Percentiles rank a stretch among this genome's conserved stretches.
Conservation (phyloP, 2,113 vertebrate species). For the Tyrannus savana region DNA sequence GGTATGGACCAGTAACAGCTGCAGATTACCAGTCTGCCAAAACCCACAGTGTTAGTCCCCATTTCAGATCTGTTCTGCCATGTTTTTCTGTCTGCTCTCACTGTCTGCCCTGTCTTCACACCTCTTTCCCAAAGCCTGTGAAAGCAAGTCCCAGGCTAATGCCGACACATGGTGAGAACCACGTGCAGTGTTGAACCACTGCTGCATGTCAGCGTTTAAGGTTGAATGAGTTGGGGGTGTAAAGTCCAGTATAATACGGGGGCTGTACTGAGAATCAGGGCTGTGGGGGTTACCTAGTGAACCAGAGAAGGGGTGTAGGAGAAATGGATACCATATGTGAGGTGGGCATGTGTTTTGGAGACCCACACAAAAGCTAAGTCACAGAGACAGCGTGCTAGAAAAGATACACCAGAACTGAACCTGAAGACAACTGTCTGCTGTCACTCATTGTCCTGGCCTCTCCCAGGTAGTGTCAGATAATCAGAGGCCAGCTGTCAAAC, state of each 20-base stretch:
- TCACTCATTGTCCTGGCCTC: neutral
- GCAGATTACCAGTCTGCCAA: neutral
- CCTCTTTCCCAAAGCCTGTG: neutral
- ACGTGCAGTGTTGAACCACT: neutral
- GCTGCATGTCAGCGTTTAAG: accelerated
- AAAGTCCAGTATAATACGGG: accelerated
- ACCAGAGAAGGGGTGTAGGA: neutral
- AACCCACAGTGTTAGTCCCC: accelerated
- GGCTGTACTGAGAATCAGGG: neutral
- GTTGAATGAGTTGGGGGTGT: neutral
- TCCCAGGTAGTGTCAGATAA: neutral
- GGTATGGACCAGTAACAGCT: neutral
- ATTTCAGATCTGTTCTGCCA: neutral
- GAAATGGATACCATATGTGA: neutral
- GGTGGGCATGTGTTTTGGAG: neutral
- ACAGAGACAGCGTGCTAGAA: neutral
- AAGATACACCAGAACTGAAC: neutral
- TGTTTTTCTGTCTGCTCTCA: neutral
- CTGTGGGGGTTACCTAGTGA: neutral
- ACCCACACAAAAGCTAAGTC: neutral
- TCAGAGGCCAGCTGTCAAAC: neutral
- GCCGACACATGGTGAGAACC: accelerated
- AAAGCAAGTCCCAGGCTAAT: neutral
- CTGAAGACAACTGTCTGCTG: neutral
- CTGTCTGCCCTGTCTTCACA: neutral